phyloP scores from a whole-genome alignment of 2,888 invertebrate genomes.

The Tuberolachnus salignus region DNA sequence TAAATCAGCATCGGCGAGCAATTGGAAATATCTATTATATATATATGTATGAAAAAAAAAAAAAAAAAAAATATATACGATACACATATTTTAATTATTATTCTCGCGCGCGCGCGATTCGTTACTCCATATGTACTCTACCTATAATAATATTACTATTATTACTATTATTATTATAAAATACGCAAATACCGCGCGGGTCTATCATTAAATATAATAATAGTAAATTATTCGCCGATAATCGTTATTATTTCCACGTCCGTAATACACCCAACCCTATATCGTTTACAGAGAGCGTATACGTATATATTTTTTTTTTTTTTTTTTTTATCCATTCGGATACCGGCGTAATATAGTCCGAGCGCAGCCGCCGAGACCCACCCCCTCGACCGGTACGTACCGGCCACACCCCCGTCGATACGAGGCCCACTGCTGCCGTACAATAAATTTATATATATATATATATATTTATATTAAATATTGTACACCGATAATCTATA shows the following conservation, averaged over 20 bases:
- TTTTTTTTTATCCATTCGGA: too few species aligned
- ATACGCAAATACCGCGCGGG: not conserved
- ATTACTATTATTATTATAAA: too few species aligned
- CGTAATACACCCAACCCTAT: not conserved
- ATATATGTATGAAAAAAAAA: too few species aligned
- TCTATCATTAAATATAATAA: constrained; percentile 21
- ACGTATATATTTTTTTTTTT: not conserved
- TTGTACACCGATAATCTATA: not conserved
- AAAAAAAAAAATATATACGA: not conserved
- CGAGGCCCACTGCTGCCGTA: too few species aligned
- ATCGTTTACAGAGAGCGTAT: not conserved
- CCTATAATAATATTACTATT: too few species aligned
- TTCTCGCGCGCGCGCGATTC: not conserved
- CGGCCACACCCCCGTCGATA: not conserved
- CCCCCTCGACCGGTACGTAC: not conserved
- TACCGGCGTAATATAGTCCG: not conserved
- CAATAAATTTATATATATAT: too few species aligned
- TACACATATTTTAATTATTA: not conserved
- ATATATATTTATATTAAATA: too few species aligned
- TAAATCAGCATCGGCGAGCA: too few species aligned
- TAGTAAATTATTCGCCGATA: constrained; percentile 5
- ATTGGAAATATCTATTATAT: too few species aligned
- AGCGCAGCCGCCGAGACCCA: not conserved
- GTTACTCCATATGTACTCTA: too few species aligned
- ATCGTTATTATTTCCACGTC: not conserved